Conservation (phyloP, 1,140 invertebrate species). For the Danaus plexippus region DNA sequence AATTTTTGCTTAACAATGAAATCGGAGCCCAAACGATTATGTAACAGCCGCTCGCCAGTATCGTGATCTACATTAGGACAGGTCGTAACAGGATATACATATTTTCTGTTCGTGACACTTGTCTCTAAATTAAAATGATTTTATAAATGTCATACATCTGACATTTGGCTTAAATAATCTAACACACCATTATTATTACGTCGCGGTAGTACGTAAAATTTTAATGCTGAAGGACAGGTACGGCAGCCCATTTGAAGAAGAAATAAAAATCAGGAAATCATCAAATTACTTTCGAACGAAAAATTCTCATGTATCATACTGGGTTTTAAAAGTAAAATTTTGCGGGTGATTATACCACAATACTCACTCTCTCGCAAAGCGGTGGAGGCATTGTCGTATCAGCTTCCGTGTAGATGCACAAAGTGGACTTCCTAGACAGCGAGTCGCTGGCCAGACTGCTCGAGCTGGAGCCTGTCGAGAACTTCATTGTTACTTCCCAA, state of each 20-base stretch:
- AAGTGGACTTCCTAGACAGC: constrained; percentile 71
- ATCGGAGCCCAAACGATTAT: constrained; percentile 43
- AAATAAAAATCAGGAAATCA: too few relatives aligned
- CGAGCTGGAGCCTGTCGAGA: constrained; percentile 70
- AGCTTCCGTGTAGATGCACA: constrained; percentile 71
- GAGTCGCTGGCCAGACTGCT: constrained; percentile 71
- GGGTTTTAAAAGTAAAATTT: too few relatives aligned
- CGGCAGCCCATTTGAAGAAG: too few relatives aligned
- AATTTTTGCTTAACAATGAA: constrained; percentile 20
- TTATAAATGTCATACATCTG: constrained; percentile 5
- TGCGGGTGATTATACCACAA: neutral
- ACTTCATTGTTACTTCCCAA: constrained; percentile 64
- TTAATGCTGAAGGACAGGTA: too few relatives aligned
- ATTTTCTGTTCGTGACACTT: constrained; percentile 20
- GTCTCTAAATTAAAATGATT: constrained; percentile 7
- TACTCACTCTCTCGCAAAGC: constrained; percentile 57
- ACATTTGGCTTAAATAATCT: neutral
- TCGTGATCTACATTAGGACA: constrained; percentile 24
- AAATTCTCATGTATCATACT: too few relatives aligned
- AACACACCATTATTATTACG: too few relatives aligned
- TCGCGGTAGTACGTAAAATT: too few relatives aligned
- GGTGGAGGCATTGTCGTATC: constrained; percentile 41
- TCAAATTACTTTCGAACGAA: too few relatives aligned
- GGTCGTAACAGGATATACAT: constrained; percentile 24
- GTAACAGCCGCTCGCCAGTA: constrained; percentile 15